These are phyloP conservation scores for Protobothrops mucrosquamatus DNA, from an alignment of 2,113 vertebrate genomes.

Conservation along the genomic window DNA sequence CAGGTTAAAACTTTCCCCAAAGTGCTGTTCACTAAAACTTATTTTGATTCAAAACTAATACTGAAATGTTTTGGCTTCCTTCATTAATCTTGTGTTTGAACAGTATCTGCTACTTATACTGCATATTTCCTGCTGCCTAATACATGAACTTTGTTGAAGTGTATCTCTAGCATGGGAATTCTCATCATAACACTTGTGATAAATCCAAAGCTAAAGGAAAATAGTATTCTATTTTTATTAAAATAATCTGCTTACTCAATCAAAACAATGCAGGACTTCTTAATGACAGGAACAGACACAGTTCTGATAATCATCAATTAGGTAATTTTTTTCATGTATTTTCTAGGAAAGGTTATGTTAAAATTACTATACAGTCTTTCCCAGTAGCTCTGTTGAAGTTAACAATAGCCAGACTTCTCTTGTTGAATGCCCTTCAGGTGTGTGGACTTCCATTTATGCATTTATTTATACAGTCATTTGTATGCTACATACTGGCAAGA, in stretches of 20 bases:
- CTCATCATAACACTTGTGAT: not conserved
- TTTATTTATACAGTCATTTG: not conserved
- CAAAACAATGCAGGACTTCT: too few species aligned
- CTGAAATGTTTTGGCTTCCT: conserved; percentile 39
- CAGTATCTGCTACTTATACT: not conserved
- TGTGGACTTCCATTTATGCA: not conserved
- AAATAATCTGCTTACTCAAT: not conserved
- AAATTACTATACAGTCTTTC: not conserved
- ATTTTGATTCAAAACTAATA: conserved; percentile 27
- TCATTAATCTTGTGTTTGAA: conserved; percentile 10
- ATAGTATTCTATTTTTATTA: not conserved
- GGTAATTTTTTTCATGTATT: not conserved
- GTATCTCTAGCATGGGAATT: conserved; percentile 8
- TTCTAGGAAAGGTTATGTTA: not conserved
- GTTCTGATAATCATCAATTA: conserved; percentile 35
- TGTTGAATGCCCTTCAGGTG: not conserved
- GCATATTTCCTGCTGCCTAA: not conserved
- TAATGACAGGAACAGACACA: conserved; percentile 29
- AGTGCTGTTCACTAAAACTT: conserved; percentile 65
- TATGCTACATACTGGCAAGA: not conserved
- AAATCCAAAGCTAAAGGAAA: conserved; percentile 12
- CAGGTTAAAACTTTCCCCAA: conserved; percentile 64
- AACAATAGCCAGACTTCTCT: not conserved
- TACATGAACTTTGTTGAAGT: not conserved
- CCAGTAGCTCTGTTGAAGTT: not conserved